Evolutionary conservation across 1,140 invertebrate species (phyloP).

Genomic region (Neodiprion pinetum): DNA sequence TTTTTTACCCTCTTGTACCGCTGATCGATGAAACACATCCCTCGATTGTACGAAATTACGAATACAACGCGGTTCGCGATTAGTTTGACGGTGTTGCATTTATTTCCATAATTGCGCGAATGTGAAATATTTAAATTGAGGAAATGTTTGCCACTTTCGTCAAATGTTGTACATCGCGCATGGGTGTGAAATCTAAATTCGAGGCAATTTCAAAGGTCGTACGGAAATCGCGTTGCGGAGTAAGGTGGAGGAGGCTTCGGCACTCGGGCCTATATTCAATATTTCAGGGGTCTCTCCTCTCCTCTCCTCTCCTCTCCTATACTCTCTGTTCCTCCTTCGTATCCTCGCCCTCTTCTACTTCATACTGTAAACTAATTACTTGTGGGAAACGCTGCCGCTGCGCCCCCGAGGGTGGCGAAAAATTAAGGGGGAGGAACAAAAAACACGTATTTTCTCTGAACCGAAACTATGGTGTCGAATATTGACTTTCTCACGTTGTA

Average conservation of each 20-base stretch:
- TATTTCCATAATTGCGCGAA: no score
- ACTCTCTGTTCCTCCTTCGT: no score
- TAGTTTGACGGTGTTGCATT: no score
- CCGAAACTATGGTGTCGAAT: no score
- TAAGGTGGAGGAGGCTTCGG: not conserved
- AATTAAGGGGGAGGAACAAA: not conserved
- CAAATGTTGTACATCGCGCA: not conserved
- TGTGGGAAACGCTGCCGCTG: not conserved
- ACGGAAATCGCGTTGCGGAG: not conserved
- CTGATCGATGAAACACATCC: no score
- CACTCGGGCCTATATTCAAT: not conserved
- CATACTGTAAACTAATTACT: not conserved
- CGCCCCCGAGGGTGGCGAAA: not conserved
- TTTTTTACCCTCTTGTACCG: no score
- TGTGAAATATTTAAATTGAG: no score
- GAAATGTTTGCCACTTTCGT: no score
- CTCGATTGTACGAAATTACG: no score
- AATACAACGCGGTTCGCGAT: no score
- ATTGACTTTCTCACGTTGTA: no score
- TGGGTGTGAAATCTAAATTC: not conserved
- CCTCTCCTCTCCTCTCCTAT: not conserved
- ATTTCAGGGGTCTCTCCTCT: not conserved
- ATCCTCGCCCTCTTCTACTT: not conserved
- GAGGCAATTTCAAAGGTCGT: not conserved
- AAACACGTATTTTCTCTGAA: no score